Conservation (phyloP, 2,797 vertebrate genomes). For the Sphenodon punctatus region DNA sequence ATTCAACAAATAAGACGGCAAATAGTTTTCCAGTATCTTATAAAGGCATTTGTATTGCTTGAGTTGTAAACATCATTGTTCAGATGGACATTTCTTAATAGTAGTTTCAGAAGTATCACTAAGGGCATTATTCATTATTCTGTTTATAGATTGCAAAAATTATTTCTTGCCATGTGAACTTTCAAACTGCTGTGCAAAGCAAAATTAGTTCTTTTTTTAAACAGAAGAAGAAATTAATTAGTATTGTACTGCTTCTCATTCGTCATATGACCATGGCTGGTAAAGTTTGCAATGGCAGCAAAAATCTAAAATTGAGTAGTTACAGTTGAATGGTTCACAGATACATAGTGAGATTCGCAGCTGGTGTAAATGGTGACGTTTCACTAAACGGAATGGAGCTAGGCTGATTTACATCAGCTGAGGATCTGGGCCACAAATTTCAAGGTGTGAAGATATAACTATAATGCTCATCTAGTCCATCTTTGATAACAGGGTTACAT, state of each 20-base stretch:
- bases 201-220: not conserved
- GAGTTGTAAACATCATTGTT: not conserved
- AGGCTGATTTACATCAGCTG: too few species aligned
- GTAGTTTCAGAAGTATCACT: not conserved
- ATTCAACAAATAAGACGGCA: not conserved
- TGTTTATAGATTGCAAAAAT: not conserved
- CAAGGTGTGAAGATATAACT: not conserved
- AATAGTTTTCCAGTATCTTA: not conserved
- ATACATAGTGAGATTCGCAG: not conserved
- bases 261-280: not conserved
- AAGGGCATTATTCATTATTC: not conserved
- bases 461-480: not conserved
- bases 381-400: too few species aligned
- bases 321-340: not conserved
- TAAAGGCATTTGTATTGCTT: not conserved
- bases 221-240: not conserved
- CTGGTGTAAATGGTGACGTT: too few species aligned
- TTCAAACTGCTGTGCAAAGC: not conserved
- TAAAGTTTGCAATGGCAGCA: not conserved
- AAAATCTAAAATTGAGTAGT: not conserved
- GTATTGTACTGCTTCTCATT: not conserved
- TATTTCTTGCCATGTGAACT: not conserved
- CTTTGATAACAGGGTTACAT: not conserved
- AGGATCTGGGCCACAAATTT: too few species aligned
- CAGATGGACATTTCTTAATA: not conserved